Conservation (phyloP, 2,888 invertebrate species). For the Ditylenchus weischeri region DNA sequence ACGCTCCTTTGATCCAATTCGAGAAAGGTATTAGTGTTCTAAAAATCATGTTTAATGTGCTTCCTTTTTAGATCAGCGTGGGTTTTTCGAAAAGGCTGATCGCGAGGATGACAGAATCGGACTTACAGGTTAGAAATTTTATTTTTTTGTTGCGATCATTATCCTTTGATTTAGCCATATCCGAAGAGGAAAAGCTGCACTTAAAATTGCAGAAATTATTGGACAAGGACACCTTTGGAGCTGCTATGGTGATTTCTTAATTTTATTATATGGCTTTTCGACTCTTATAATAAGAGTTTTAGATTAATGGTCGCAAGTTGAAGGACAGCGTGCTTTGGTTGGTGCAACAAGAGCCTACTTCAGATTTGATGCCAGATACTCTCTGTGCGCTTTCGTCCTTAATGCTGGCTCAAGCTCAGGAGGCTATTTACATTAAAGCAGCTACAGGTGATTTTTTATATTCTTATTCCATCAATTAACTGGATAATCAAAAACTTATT, state of each 20-base stretch:
- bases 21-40: constrained; percentile 5
- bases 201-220: constrained; percentile 21
- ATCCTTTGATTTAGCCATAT: constrained; percentile 16
- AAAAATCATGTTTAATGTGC: neutral
- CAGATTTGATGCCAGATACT: constrained; percentile 88
- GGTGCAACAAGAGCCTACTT: constrained; percentile 90
- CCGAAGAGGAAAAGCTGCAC: constrained; percentile 28
- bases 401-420: constrained; percentile 97
- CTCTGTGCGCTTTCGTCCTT: constrained; percentile 78
- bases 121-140: constrained; percentile 14
- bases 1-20: constrained; percentile 12
- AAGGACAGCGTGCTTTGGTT: constrained; percentile 70
- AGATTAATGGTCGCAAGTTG: neutral
- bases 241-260: constrained; percentile 16
- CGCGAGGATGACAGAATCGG: constrained; percentile 27
- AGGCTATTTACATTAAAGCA: constrained; percentile 91
- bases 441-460: constrained; percentile 59
- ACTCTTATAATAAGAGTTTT: neutral
- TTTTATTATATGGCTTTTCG: too few species aligned
- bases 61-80: constrained; percentile 8
- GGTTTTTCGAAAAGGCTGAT: constrained; percentile 23
- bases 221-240: constrained; percentile 21
- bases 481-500: too few species aligned
- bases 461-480: too few species aligned
- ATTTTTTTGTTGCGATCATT: neutral